Base-by-base conservation (phyloP, 2,113 vertebrate genomes). In the Erythrolamprus reginae region DNA sequence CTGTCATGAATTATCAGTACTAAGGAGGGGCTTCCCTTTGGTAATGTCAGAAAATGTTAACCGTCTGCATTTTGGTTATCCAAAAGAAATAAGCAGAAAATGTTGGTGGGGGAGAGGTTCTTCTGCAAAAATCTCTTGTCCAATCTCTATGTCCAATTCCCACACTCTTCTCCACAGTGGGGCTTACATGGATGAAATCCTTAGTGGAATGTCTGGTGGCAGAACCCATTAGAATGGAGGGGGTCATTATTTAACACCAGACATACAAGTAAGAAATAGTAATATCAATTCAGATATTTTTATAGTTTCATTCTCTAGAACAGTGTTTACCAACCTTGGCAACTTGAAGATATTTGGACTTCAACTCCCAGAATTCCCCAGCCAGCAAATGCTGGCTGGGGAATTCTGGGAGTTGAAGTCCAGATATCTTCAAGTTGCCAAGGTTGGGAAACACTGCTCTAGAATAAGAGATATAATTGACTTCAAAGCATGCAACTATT, bases 1-100 rank as follows among this genome's bases (percentile, higher is more conserved):
- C 96, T 97, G 97, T 97, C 97, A 96, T 88, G 96, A 96, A 95
- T 95, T 95, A 96, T 96, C 95, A 33, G 52, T 96, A 95, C 24
- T 61, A 93, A 95, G 96, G 94, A 96, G 95, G 94, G 88, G 94
- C 92, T 13, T 95, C 91, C 91, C 86, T 0, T 82, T 96, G 95
- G 95, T 95, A 65, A 47, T 93, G 94, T 85, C 96, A 94, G 95
- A 87, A 19, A 88, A 92, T 95, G 93, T 88, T 92, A 95, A 94
- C 92, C 94, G 96, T 93, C 92, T 87, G 94, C 88, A 86, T 88
- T 91, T 91, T 61, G n/a, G 0, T 26, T 70, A 86, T 91, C 91
- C 24, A 52, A 87, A 92, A 96, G 96, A 95, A 96, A 96, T 26
- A 82, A 91, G 47, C 89, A n/a, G 1, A 23, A 89, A 24, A 10